Conservation (phyloP, 2,888 invertebrate species). For the Aporophyla nigra region DNA sequence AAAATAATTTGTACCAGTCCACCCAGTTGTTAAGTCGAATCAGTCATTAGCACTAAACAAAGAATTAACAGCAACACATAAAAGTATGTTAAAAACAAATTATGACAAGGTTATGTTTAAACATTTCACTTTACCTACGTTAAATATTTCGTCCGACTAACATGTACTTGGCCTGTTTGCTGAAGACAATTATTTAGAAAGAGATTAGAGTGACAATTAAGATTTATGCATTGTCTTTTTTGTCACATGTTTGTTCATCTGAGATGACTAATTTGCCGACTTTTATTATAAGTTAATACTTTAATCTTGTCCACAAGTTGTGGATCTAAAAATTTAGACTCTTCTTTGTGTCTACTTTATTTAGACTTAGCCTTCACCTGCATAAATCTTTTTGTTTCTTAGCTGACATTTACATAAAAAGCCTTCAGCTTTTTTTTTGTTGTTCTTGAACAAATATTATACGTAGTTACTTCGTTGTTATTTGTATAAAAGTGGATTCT, state of each 20-base stretch:
- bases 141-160: constrained; percentile 32
- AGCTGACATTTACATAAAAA: not conserved
- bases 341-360: not conserved
- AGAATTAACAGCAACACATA: not conserved
- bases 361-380: constrained; percentile 4
- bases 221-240: constrained; percentile 22
- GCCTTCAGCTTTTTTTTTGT: not conserved
- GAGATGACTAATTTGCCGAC: not conserved
- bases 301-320: constrained; percentile 13
- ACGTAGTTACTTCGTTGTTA: not conserved
- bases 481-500: not conserved
- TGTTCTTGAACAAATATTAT: not conserved
- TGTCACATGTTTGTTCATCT: constrained; percentile 17
- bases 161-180: constrained; percentile 33
- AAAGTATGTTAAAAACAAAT: constrained; percentile 34
- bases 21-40: not conserved
- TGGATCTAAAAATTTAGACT: not conserved
- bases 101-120: constrained; percentile 40
- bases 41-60: constrained; percentile 27
- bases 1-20: not conserved
- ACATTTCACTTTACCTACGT: constrained; percentile 5
- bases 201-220: constrained; percentile 50
- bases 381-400: not conserved
- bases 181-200: constrained; percentile 39
- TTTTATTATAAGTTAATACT: constrained; percentile 30